Evolutionary conservation across 2,888 invertebrate genomes (phyloP).

Genomic region (Galeopsomyia nigrocyanea): DNA sequence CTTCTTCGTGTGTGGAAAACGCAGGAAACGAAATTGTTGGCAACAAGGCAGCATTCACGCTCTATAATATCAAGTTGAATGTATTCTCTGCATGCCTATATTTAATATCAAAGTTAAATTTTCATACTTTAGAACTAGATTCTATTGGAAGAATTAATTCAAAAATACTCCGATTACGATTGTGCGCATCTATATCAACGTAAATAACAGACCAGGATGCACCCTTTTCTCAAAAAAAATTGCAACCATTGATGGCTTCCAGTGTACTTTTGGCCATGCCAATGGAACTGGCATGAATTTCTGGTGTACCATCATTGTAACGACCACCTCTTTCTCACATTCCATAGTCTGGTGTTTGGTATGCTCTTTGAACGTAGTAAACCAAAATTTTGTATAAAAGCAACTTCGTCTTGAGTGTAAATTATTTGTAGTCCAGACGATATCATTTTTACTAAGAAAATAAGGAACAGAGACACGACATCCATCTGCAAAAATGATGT

Average conservation of each 20-base stretch:
- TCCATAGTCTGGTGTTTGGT: slow-evolving; percentile 98
- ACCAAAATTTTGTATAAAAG: slow-evolving; percentile 98
- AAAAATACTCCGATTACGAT: slow-evolving; percentile 97
- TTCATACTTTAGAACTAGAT: slow-evolving; percentile 93
- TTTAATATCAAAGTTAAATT: slow-evolving; percentile 22
- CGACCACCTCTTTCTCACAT: slow-evolving; percentile 99
- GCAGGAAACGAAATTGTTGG: slow-evolving; percentile 97
- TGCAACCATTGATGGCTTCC: slow-evolving; percentile 98
- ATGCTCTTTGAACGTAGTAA: slow-evolving; percentile 98
- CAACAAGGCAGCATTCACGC: slow-evolving; percentile 92
- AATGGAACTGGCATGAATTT: slow-evolving; percentile 98
- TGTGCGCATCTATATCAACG: slow-evolving; percentile 99
- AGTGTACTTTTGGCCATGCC: slow-evolving; percentile 98
- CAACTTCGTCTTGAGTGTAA: slow-evolving; percentile 98
- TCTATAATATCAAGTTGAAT: slow-evolving; percentile 71
- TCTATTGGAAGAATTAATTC: slow-evolving; percentile 98
- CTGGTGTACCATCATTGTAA: slow-evolving; percentile 97
- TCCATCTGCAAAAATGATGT: slow-evolving; percentile 79
- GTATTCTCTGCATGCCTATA: slow-evolving; percentile 2
- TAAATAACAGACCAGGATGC: slow-evolving; percentile 99
- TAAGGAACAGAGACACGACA: slow-evolving; percentile 92
- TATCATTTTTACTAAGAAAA: slow-evolving; percentile 98
- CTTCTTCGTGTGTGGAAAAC: slow-evolving; percentile 96
- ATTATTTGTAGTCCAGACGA: slow-evolving; percentile 96
- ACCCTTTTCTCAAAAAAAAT: slow-evolving; percentile 96